Base-by-base conservation (phyloP, 2,888 invertebrate species). In the Dromius quadrimaculatus region DNA sequence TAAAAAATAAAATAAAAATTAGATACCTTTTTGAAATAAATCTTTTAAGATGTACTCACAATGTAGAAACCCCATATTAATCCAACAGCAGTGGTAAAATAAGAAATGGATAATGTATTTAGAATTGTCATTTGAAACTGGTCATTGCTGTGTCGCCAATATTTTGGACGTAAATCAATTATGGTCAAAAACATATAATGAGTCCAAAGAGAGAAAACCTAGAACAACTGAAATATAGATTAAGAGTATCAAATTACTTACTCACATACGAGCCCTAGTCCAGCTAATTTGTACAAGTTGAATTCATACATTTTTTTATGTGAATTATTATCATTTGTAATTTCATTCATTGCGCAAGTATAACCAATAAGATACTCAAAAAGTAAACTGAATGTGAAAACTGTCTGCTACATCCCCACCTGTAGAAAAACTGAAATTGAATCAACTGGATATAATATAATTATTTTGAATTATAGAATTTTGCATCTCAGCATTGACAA, bases 31-130 rank as follows among this genome's bases (percentile, higher is more conserved):
- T 23, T 23, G n/a, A 45, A 9, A 9, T 45, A 19, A 17, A n/a
- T 20, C 23, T 5, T 28, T 28, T 5, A 5, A 3, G 4, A 28
- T 3, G 8, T 47, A 47, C 20, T 22, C 23, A 47, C 47, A 20
- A 22, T 47, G 15, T 47, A 15, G 2, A 47, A 3, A 3, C 47
- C 47, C 47, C 47, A 47, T 9, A 47, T 11, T 23, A 47, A 20
- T 5, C 22, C 47, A 47, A 22, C 13, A 47, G 47, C 23, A n/a
- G 47, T 47, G 13, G 47, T 47, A 13, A 23, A 1, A 13, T 47
- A 47, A 1, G 23, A 1, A 23, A 47, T 9, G 13, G n/a, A 23
- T 23, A 23, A 47, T 9, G 47, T 47, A 1, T 22, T 13, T 22
- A 23, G 6, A 11, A n/a, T 1, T 47, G 47, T 11, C 22, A 23